Evolutionary conservation across 2,888 invertebrate species (phyloP), one percentile per base, ranked within the genome.

Genomic region (Seira ritae): DNA sequence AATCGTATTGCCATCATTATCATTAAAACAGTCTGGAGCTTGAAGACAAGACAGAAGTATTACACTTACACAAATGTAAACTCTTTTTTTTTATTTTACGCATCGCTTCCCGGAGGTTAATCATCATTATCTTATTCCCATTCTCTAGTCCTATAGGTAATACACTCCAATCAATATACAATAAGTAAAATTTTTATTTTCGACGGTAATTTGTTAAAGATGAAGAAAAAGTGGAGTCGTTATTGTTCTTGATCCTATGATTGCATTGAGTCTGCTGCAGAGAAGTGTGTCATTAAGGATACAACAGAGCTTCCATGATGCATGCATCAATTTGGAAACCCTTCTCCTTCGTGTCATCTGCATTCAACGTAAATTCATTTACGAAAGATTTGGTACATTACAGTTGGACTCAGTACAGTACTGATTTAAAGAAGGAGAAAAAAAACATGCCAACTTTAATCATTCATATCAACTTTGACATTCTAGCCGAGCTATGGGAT

Each of bases 391-490:
- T 31, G 31, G 31, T 31, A 31, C 31, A 31, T 31, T 31, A 4
- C 31, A 31, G 31, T 31, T 31, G 31, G 3, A 8, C 8, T 31
- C n/a, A n/a, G 31, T 31, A 31, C 8, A 31, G n/a, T n/a, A n/a
- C n/a, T n/a, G n/a, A n/a, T n/a, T n/a, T n/a, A n/a, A n/a, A n/a
- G n/a, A 31, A 31, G 55, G 15, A 17, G n/a, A 55, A 12, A 65
- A 22, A 65, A 19, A 65, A 22, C 19, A 65, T 19, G 20, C 22
- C 65, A 67, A 24, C 31, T 67, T 67, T 67, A 23, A 67, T 75
- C 67, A 65, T 65, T 50, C 67, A 67, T 23, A 83, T 83, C 76
- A 83, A 73, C 77, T 83, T 83, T 83, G 83, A 83, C 83, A 69
- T 77, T 77, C 74, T 72, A 80, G 22, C 66, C 72, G 23, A 17